Evolutionary conservation across 2,797 vertebrate species (phyloP).

Genomic region (Hylomyscus alleni): DNA sequence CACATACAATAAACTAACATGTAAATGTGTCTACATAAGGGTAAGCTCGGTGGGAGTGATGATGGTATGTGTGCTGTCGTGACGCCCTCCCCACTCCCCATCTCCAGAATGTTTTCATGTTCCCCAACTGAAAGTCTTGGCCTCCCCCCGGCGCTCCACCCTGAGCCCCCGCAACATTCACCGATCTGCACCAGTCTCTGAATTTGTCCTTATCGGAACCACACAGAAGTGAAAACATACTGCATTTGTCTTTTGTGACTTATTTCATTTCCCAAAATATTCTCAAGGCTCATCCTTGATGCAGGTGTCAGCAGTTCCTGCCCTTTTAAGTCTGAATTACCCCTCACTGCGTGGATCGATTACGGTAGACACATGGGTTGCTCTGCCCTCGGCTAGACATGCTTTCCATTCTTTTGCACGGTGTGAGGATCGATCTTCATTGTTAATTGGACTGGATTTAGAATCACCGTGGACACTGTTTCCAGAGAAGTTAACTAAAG

Average conservation of each 20-base stretch:
- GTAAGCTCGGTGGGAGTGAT: not conserved
- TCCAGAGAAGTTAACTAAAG: too few relatives aligned
- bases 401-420: not conserved
- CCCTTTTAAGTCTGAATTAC: not conserved
- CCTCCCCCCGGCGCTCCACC: fast-evolving
- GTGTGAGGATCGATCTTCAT: not conserved
- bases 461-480: not conserved
- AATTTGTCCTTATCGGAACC: not conserved
- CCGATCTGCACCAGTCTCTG: not conserved
- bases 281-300: not conserved
- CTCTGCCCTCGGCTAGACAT: not conserved
- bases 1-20: not conserved
- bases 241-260: not conserved
- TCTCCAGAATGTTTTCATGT: not conserved
- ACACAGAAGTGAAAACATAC: not conserved
- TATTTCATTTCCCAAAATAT: not conserved
- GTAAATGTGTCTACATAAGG: fast-evolving
- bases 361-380: fast-evolving
- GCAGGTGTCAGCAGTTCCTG: not conserved
- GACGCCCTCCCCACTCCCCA: fast-evolving
- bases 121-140: not conserved
- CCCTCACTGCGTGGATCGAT: fast-evolving
- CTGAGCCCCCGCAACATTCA: not conserved
- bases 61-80: not conserved
- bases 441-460: not conserved